A percentile compares a stretch with the other conserved stretches of the same genome.
Conservation (phyloP, 2,888 invertebrate species). For the Gnatocerus cornutus region DNA sequence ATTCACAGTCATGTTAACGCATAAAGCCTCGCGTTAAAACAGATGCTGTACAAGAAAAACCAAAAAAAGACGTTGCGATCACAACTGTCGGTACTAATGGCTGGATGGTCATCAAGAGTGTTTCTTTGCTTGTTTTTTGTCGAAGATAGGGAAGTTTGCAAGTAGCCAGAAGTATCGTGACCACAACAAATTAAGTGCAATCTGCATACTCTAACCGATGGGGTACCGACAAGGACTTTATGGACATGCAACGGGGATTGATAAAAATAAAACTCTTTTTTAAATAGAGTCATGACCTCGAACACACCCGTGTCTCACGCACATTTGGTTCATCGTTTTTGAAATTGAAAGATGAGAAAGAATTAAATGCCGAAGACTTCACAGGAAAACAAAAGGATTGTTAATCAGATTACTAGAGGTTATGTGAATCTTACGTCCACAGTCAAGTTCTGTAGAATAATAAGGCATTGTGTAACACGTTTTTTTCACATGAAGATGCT, state of each 20-base stretch:
- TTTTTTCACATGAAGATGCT: constrained; percentile 36
- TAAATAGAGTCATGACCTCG: constrained; percentile 29
- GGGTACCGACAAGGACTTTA: constrained; percentile 36
- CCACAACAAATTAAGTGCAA: constrained; percentile 41
- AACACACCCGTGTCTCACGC: constrained; percentile 9
- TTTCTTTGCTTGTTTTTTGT: not conserved
- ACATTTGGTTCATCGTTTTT: constrained; percentile 6
- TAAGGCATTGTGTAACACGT: constrained; percentile 40
- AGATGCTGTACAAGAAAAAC: constrained; percentile 16
- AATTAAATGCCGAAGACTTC: constrained; percentile 2
- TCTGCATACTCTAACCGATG: constrained; percentile 33
- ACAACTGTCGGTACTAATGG: not conserved
- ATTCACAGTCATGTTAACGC: constrained; percentile 49
- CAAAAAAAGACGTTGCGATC: constrained; percentile 25
- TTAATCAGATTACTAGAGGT: constrained; percentile 32
- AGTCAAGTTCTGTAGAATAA: constrained; percentile 35
- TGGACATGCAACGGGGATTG: constrained; percentile 35
- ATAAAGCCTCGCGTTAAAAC: constrained; percentile 26
- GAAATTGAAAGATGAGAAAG: not conserved
- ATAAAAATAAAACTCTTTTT: constrained; percentile 39
- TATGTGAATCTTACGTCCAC: constrained; percentile 33
- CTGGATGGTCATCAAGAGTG: not conserved
- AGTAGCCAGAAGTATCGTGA: constrained; percentile 27
- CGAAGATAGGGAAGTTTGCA: not conserved
- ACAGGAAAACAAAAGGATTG: constrained; percentile 23